These are phyloP conservation scores for Pimephales promelas DNA, from an alignment of 2,113 vertebrate species.

Conservation along the genomic window DNA sequence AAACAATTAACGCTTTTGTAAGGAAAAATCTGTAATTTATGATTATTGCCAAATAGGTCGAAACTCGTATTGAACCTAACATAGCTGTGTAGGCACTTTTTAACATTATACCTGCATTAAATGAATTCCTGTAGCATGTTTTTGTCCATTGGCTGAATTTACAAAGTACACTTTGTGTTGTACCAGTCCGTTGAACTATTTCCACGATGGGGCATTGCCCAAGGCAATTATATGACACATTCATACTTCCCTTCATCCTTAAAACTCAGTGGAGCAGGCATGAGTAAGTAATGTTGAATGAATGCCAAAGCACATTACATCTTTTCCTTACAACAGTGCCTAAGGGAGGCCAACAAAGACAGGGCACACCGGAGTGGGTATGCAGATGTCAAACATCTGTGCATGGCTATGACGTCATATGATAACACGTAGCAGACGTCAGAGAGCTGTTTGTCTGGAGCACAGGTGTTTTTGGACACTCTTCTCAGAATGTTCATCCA, in stretches of 20 bases:
- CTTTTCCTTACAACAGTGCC: slow-evolving; percentile 17
- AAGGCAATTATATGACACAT: slow-evolving; percentile 16
- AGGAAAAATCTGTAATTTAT: not conserved
- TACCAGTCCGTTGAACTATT: not conserved
- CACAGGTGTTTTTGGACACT: slow-evolving; percentile 50
- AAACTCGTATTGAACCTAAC: not conserved
- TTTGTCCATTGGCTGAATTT: not conserved
- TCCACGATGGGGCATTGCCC: not conserved
- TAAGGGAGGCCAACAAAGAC: slow-evolving; percentile 6
- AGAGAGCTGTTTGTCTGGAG: slow-evolving; percentile 13
- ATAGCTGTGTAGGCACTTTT: not conserved
- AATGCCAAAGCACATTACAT: not conserved
- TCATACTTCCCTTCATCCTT: not conserved
- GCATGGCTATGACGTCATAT: slow-evolving; percentile 42
- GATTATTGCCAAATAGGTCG: too few relatives aligned
- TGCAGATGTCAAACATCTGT: slow-evolving; percentile 54
- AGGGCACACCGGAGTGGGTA: slow-evolving; percentile 38
- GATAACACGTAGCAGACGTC: not conserved
- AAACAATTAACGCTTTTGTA: not conserved
- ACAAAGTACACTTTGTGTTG: slow-evolving; percentile 22
- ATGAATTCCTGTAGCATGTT: not conserved
- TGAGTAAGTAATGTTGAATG: slow-evolving; percentile 7
- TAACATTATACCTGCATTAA: not conserved
- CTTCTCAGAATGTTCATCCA: slow-evolving; percentile 54
- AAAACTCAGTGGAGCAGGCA: not conserved